Conservation (phyloP, 2,113 vertebrate genomes). For the Cyanoramphus novaezelandiae region DNA sequence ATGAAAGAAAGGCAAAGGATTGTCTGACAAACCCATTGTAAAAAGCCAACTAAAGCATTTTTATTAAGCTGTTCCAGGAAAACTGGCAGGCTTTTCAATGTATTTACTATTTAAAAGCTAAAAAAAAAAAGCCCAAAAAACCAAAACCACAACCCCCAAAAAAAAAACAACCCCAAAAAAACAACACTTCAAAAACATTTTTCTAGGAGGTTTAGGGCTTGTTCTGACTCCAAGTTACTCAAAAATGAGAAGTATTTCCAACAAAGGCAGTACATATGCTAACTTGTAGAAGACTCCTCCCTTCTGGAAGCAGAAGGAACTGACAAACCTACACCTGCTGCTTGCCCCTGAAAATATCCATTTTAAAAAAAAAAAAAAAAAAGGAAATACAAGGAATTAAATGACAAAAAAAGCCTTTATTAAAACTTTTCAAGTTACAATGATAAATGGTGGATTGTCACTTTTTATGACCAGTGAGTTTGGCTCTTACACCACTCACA, state of each 20-base stretch:
- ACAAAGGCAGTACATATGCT: neutral
- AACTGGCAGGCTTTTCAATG: neutral
- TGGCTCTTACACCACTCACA: neutral
- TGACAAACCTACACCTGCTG: neutral
- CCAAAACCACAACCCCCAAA: too few species aligned
- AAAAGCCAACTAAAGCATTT: neutral
- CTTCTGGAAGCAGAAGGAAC: neutral
- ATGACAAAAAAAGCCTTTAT: conserved; percentile 32
- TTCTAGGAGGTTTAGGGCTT: neutral
- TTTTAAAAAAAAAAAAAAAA: neutral
- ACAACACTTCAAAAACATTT: neutral
- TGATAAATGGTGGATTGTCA: neutral
- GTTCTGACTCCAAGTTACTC: neutral
- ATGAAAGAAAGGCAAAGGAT: neutral
- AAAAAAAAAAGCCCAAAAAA: neutral
- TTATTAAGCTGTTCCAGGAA: neutral
- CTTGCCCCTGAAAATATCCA: neutral
- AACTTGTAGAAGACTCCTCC: neutral
- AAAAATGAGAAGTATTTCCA: neutral
- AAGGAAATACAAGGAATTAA: neutral
- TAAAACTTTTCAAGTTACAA: neutral
- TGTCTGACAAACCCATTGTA: neutral
- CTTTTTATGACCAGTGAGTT: neutral
- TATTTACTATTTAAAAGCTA: neutral
- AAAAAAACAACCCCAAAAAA: neutral